Conservation (phyloP, 1,140 invertebrate genomes). For the Solenopsis fugax region DNA sequence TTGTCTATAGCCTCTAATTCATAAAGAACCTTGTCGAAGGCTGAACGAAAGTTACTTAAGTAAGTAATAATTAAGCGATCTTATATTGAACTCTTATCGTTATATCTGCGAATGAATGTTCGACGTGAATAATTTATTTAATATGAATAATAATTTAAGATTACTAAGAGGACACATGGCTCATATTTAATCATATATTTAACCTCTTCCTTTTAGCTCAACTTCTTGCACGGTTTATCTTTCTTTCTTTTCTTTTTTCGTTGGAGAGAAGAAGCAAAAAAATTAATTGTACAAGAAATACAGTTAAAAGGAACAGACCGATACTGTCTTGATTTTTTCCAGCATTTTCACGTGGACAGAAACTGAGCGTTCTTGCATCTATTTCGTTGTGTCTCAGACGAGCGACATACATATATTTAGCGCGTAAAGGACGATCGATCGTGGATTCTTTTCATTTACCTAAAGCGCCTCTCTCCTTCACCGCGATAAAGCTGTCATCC, state of each 20-base stretch:
- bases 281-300: too few relatives aligned
- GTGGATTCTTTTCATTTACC: constrained; percentile 43
- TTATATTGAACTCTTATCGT: background rate
- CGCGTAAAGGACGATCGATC: constrained; percentile 33
- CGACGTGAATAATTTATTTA: background rate
- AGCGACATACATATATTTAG: constrained; percentile 23
- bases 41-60: too few relatives aligned
- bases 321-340: background rate
- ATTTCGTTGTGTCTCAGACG: background rate
- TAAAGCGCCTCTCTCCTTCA: constrained; percentile 9
- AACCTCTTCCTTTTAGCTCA: too few relatives aligned
- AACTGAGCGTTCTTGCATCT: background rate
- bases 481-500: constrained; percentile 51
- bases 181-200: too few relatives aligned
- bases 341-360: background rate
- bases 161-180: background rate
- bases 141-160: background rate
- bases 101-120: background rate
- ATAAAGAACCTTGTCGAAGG: too few relatives aligned
- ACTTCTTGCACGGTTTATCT: too few relatives aligned
- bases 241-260: too few relatives aligned
- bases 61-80: too few relatives aligned
- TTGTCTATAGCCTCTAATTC: too few relatives aligned
- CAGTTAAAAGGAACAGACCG: too few relatives aligned
- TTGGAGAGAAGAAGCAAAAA: too few relatives aligned